These are phyloP conservation scores for Molothrus ater DNA, from an alignment of 2,797 vertebrate species.

Conservation along the genomic window DNA sequence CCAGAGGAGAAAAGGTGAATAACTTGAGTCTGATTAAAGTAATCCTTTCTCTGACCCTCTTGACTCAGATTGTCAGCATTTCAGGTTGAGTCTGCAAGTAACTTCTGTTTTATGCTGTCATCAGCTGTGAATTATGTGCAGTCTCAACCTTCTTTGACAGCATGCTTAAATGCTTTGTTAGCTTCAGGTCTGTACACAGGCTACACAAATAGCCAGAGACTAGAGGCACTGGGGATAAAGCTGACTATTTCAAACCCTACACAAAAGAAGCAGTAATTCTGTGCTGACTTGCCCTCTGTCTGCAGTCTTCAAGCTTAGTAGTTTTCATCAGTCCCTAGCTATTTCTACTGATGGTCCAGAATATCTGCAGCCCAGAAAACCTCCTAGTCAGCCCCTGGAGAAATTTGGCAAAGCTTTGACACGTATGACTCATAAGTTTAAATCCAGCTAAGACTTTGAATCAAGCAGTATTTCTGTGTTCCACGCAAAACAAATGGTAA, in stretches of 20 bases:
- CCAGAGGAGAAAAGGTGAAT: neutral
- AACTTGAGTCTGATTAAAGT: neutral
- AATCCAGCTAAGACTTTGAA: neutral
- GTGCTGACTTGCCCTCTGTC: neutral
- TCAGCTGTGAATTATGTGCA: conserved; percentile 8
- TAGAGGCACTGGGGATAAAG: neutral
- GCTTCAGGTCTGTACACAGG: neutral
- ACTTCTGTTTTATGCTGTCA: conserved; percentile 19
- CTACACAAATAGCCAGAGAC: rapidly evolving
- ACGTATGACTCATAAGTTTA: neutral
- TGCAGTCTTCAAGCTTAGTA: neutral
- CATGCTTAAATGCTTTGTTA: conserved; percentile 1
- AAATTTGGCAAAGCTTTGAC: neutral
- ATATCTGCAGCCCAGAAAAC: neutral
- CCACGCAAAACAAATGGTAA: neutral
- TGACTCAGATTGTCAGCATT: neutral
- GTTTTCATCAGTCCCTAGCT: neutral
- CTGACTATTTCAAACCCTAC: neutral
- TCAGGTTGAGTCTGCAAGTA: neutral
- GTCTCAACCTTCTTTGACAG: neutral
- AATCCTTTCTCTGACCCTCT: neutral
- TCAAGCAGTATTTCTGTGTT: neutral
- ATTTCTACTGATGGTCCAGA: neutral
- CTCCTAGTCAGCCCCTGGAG: neutral
- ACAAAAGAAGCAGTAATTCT: conserved; percentile 2